Evolutionary conservation across 2,113 vertebrate genomes (phyloP).

Genomic region (Dolichotis patagonum): DNA sequence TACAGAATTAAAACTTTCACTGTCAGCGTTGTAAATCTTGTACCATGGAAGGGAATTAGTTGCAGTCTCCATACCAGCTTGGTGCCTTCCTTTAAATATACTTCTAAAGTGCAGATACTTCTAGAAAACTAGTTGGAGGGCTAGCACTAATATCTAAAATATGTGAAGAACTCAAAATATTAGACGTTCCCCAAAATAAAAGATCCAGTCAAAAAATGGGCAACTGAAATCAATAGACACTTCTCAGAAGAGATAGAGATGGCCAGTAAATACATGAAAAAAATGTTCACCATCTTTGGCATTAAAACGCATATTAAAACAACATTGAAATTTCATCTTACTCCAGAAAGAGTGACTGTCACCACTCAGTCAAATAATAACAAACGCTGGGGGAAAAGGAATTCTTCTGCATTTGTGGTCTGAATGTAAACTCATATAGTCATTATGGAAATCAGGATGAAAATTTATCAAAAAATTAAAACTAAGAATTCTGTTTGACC

Average conservation of each 20-base stretch:
- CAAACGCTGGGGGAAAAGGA: background rate
- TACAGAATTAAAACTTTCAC: background rate
- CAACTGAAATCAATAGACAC: background rate
- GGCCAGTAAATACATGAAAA: background rate
- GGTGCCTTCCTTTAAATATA: slow-evolving; percentile 25
- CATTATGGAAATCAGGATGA: background rate
- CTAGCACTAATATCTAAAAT: background rate
- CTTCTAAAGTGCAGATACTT: background rate
- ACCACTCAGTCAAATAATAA: background rate
- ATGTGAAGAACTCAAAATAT: background rate
- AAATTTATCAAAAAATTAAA: background rate
- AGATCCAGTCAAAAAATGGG: background rate
- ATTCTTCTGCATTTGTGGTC: background rate
- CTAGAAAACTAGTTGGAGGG: background rate
- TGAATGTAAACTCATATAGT: background rate
- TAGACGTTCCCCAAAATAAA: background rate
- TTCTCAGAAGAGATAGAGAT: background rate
- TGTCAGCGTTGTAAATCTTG: background rate
- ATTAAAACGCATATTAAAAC: background rate
- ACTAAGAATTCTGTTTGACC: background rate
- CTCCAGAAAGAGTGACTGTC: background rate
- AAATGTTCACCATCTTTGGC: background rate
- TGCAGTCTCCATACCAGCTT: background rate
- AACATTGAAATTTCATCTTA: background rate
- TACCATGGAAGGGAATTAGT: background rate